phyloP scores from a whole-genome alignment of 2,797 vertebrate species.

The Apogon hyalosoma region DNA sequence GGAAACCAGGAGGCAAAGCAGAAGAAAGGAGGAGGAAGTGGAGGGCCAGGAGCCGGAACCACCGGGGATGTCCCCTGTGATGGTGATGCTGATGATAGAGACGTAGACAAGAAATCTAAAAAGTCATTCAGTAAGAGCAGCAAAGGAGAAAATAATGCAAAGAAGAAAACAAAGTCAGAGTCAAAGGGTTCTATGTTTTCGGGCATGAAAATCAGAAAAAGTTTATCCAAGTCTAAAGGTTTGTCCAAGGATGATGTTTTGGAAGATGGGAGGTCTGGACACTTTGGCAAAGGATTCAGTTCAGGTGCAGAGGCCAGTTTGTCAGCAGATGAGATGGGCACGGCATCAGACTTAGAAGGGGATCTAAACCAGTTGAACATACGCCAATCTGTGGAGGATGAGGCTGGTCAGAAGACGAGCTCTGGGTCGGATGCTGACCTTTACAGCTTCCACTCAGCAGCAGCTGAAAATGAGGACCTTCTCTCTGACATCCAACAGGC shows the following conservation, averaged over 20 bases:
- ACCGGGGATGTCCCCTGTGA: slow-evolving; percentile 78
- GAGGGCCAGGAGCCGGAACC: slow-evolving; percentile 56
- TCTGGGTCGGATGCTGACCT: slow-evolving; percentile 94
- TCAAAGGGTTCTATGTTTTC: slow-evolving; percentile 92
- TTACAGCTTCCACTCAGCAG: slow-evolving; percentile 95
- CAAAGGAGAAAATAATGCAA: slow-evolving; percentile 82
- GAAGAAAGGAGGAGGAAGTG: slow-evolving; percentile 86
- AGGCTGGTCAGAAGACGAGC: slow-evolving; percentile 86
- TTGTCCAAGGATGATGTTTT: slow-evolving; percentile 87
- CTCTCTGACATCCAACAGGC: slow-evolving; percentile 93
- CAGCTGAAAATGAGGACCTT: slow-evolving; percentile 91
- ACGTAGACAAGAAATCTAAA: slow-evolving; percentile 89
- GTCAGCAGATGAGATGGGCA: slow-evolving; percentile 82
- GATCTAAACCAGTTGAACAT: slow-evolving; percentile 77
- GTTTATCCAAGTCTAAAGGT: slow-evolving; percentile 85
- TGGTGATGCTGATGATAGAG: slow-evolving; percentile 80
- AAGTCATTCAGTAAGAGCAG: slow-evolving; percentile 84
- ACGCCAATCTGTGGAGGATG: slow-evolving; percentile 74
- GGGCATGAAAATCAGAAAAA: slow-evolving; percentile 92
- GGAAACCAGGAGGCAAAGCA: slow-evolving; percentile 96
- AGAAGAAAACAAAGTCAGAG: slow-evolving; percentile 90
- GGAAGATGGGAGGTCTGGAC: slow-evolving; percentile 78
- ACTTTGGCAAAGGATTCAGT: slow-evolving; percentile 76
- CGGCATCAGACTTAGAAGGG: slow-evolving; percentile 84
- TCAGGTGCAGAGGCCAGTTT: slow-evolving; percentile 82